Evolutionary conservation across 2,888 invertebrate species (phyloP), one percentile per base, ranked within the genome.

Genomic region (Ypsolopha scabrella): DNA sequence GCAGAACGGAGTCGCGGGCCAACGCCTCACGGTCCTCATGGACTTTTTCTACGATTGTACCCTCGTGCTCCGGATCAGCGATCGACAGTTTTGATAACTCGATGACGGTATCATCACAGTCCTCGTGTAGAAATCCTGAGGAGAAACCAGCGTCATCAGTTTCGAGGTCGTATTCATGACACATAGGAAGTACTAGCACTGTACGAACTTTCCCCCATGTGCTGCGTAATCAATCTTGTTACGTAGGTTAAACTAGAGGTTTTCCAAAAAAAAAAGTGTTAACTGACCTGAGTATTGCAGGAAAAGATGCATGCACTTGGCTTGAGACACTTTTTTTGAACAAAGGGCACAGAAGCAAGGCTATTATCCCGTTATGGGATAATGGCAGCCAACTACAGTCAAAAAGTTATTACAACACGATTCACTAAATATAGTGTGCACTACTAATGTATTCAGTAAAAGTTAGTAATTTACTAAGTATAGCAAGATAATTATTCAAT

Each of bases 241-340:
- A 72, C 73, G 68, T 50, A 52, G 39, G 50, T 57, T 54, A 51
- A 51, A 24, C 13, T 14, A 37, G 51, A 51, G 39, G 51, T 53
- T 41, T 44, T 46, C 34, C 24, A 24, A 24, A 24, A 3, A 24
- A 3, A 24, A 24, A 24, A 37, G 7, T 57, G 36, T 47, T 37
- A 48, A 76, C 82, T 70, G 63, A 87, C 87, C 87, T 87, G 85
- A 70, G 81, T 85, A 81, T 80, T 85, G 83, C 87, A 82, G 75
- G 73, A 78, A 80, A 82, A 87, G 87, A 87, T 87, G 82, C 87
- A 87, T 87, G 86, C 87, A 87, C 87, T 86, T 86, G 79, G 83
- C 83, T 87, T 85, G 76, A 63, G 71, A 78, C 77, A 83, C 87
- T 86, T 80, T 76, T 76, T 46, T 71, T 66, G 70, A 83, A 86